Evolutionary conservation across 2,888 invertebrate genomes (phyloP).

Genomic region (Chirona hameri): DNA sequence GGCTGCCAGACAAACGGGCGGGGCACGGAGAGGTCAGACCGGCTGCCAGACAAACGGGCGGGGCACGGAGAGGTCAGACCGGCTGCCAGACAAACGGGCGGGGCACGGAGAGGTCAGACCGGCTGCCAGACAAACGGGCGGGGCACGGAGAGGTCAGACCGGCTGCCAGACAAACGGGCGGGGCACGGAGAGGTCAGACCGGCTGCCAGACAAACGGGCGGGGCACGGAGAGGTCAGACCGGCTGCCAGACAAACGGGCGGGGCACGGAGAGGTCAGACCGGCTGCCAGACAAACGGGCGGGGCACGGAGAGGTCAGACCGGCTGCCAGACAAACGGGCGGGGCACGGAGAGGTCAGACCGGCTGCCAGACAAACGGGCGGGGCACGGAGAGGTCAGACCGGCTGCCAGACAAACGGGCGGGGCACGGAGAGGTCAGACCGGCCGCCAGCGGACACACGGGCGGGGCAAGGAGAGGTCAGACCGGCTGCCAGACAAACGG

Average conservation of each 20-base stretch:
- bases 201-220: conserved; percentile 50
- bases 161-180: conserved; percentile 50
- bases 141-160: too few relatives aligned
- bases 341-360: too few relatives aligned
- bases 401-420: conserved; percentile 50
- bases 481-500: conserved; percentile 51
- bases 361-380: conserved; percentile 50
- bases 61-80: too few relatives aligned
- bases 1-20: conserved; percentile 50
- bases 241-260: conserved; percentile 50
- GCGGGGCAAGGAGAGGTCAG: too few relatives aligned
- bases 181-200: too few relatives aligned
- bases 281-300: conserved; percentile 50
- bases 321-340: conserved; percentile 50
- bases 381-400: too few relatives aligned
- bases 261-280: too few relatives aligned
- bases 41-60: conserved; percentile 50
- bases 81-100: conserved; percentile 50
- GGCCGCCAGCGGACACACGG: conserved; percentile 42
- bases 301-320: too few relatives aligned
- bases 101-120: too few relatives aligned
- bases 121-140: conserved; percentile 50
- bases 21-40: too few relatives aligned
- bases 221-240: too few relatives aligned
- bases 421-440: too few relatives aligned